phyloP scores from a whole-genome alignment of 1,140 invertebrate genomes.

The Lepidurus couesii region DNA sequence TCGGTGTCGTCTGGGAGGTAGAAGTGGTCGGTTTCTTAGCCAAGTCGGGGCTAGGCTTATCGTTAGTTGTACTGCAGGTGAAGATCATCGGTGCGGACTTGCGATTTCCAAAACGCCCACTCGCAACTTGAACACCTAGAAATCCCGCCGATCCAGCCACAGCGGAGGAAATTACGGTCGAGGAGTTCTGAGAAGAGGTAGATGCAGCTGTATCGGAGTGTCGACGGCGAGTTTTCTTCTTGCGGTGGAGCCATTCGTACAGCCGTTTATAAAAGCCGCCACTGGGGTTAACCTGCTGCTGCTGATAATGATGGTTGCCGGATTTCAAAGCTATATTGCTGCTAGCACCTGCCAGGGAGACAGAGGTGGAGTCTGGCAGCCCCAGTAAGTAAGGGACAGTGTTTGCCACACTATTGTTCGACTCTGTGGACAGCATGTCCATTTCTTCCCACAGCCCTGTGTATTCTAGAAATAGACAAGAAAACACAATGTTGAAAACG shows the following conservation, averaged over 20 bases:
- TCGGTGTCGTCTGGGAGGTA: background rate
- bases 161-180: background rate
- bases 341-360: background rate
- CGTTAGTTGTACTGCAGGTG: constrained; percentile 32
- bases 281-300: background rate
- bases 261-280: constrained; percentile 32
- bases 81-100: constrained; percentile 36
- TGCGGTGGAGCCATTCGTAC: constrained; percentile 29
- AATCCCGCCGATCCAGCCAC: background rate
- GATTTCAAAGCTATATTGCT: background rate
- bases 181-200: background rate
- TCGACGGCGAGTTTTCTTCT: constrained; percentile 31
- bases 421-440: background rate
- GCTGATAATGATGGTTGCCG: background rate
- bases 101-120: constrained; percentile 22
- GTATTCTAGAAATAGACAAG: background rate
- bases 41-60: background rate
- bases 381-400: background rate
- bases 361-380: background rate
- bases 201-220: constrained; percentile 13
- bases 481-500: background rate
- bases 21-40: background rate
- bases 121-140: background rate
- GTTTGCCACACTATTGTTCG: background rate
- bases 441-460: constrained; percentile 17